Base-by-base conservation (phyloP, 2,113 vertebrate genomes). In the Pseudopipra pipra region DNA sequence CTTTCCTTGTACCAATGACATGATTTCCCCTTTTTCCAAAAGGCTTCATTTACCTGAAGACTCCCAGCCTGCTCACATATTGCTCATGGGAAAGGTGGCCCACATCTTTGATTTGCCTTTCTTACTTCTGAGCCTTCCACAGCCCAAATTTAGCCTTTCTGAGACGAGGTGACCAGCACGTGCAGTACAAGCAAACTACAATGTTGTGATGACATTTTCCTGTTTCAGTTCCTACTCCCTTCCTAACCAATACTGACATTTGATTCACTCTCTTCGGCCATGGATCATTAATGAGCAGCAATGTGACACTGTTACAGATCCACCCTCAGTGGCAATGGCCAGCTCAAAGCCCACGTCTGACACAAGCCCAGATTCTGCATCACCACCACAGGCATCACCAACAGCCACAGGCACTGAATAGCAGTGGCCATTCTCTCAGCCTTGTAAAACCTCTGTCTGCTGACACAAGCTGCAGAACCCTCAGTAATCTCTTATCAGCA, bases 141-240 rank as follows among this genome's bases (percentile, higher is more conserved):
- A 71, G 39, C 33, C 46, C 55, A n/a, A 27, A 46, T 31, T 55
- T 7, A 83, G 44, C 51, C 35, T 39, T 61, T 61, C 33, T 52
- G 25, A 86, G 47, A 63, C 21, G 35, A 70, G 16, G 19, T 1
- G 3, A 80, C 33, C 58, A 56, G 68, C 49, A 49, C 0, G 0
- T 9, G 18, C 65, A 54, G 31, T 2, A 37, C 2, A 4, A 35
- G 28, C 27, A 67, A 65, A 56, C 30, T 19, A 41, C 51, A 37
- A 13, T 2, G 7, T 17, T 4, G 12, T 2, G 10, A 37, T 33
- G 39, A 49, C 7, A 4, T 33, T 39, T 43, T 30, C 28, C 44
- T 63, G 20, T 9, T 59, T 49, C 55, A 4, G 6, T 28, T 55
- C 39, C 67, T 51, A 14, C 22, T 79, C 30, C 12, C 17, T 74